Base-by-base conservation (phyloP, 1,140 invertebrate genomes). In the Heliconius eleuchia region DNA sequence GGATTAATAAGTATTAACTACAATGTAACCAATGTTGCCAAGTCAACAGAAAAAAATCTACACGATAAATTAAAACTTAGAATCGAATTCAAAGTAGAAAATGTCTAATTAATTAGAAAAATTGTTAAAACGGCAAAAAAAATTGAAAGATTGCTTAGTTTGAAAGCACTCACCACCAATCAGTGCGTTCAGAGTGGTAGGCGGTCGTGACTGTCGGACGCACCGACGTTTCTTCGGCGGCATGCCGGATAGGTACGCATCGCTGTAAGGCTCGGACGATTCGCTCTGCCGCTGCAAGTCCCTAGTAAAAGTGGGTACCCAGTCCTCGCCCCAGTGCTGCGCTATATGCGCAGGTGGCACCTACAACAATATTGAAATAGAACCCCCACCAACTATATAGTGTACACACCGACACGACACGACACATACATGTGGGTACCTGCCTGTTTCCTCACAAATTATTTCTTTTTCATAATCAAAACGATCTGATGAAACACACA, bases 221-320 rank as follows among this genome's bases (percentile, higher is more conserved):
- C 90, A 90, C 9, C 91, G 85, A 8, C 91, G 91, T 73, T 92
- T 90, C 70, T 89, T 86, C 0, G 89, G 84, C 42, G 91, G 88
- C 91, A 93, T 92, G 6, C 91, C 91, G 1, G 88, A 80, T 1
- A 93, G 83, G 74, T 93, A 93, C 3, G 87, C 90, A 76, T 93
- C 89, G 80, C 90, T 93, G 85, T 83, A 89, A 2, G 91, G 90
- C 76, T 90, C 86, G 72, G 78, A 82, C 0, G 85, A 39, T 2
- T 27, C 60, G 9, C 76, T 73, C 78, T 88, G 86, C 27, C 60
- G 66, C 60, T 81, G 71, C 16, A 86, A 80, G 80, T 91, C 89
- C 30, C 84, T 80, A 7, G 83, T 83, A 73, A 90, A 86, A 73
- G 89, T 87, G 70, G 88, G 88, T 80, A 87, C 86, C 89, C 87